Evolutionary conservation across 2,888 invertebrate genomes (phyloP).

Genomic region (Zygothrica quintamaculata): DNA sequence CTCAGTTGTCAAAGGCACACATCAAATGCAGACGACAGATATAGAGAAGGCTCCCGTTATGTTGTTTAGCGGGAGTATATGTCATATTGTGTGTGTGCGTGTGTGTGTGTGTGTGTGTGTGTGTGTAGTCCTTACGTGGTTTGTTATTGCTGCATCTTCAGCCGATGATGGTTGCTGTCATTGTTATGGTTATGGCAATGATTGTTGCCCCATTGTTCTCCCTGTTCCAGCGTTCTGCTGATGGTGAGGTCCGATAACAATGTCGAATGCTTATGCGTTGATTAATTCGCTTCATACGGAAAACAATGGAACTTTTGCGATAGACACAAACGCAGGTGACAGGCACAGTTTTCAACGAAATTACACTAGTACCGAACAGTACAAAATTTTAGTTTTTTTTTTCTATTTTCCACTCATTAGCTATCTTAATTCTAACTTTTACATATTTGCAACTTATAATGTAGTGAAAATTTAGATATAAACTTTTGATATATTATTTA

Average conservation of each 20-base stretch:
- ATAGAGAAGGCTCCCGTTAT: constrained; percentile 60
- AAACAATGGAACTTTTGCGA: constrained; percentile 69
- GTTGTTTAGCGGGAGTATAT: constrained; percentile 49
- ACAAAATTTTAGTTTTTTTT: constrained; percentile 11
- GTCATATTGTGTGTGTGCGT: constrained; percentile 7
- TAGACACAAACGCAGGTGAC: constrained; percentile 48
- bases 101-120: constrained; percentile 1
- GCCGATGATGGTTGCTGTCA: constrained; percentile 61
- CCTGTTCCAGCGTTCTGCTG: constrained; percentile 28
- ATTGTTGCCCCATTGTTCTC: constrained; percentile 51
- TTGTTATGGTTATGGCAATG: constrained; percentile 63
- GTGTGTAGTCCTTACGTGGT: constrained; percentile 15
- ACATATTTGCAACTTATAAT: too few relatives aligned
- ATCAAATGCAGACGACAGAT: constrained; percentile 82
- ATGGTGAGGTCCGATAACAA: constrained; percentile 76
- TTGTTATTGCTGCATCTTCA: constrained; percentile 37
- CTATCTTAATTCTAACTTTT: not conserved
- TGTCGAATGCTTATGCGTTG: constrained; percentile 71
- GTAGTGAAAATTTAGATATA: too few relatives aligned
- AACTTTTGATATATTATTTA: too few relatives aligned
- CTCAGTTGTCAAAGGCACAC: constrained; percentile 84
- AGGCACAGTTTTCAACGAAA: constrained; percentile 58
- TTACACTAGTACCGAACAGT: constrained; percentile 48
- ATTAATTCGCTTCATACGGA: constrained; percentile 72
- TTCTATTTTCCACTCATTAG: not conserved